phyloP scores from a whole-genome alignment of 1,140 invertebrate genomes.

The Caenorhabditis tropicalis region DNA sequence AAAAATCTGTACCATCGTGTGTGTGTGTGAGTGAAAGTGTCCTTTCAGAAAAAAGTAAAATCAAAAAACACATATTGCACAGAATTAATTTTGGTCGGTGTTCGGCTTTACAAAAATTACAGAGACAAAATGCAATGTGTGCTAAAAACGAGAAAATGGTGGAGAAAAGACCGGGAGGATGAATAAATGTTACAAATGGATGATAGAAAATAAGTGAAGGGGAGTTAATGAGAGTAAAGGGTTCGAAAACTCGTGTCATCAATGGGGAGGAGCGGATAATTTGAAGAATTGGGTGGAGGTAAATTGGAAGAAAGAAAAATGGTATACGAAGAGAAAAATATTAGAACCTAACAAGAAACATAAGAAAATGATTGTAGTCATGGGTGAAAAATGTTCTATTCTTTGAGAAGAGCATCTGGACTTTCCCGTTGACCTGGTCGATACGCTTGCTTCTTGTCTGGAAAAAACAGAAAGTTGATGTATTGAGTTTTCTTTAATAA shows the following conservation, averaged over 20 bases:
- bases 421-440: slow-evolving; percentile 30
- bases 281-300: too few species aligned
- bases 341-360: slow-evolving; percentile 10
- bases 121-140: not conserved
- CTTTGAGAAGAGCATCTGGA: slow-evolving; percentile 26
- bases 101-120: not conserved
- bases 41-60: not conserved
- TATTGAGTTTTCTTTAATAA: too few species aligned
- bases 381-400: not conserved
- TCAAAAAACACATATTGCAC: not conserved
- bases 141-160: not conserved
- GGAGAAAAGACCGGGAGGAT: not conserved
- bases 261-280: too few species aligned
- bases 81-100: not conserved
- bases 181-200: not conserved
- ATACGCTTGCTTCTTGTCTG: slow-evolving; percentile 27
- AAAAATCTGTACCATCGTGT: slow-evolving; percentile 7
- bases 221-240: not conserved
- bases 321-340: not conserved
- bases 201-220: not conserved
- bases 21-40: not conserved
- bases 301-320: not conserved
- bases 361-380: not conserved
- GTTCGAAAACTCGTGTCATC: slow-evolving; percentile 20
- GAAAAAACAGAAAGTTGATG: not conserved